These are phyloP conservation scores for Sparidentex hasta DNA, from an alignment of 2,797 vertebrate genomes.

Conservation along the genomic window DNA sequence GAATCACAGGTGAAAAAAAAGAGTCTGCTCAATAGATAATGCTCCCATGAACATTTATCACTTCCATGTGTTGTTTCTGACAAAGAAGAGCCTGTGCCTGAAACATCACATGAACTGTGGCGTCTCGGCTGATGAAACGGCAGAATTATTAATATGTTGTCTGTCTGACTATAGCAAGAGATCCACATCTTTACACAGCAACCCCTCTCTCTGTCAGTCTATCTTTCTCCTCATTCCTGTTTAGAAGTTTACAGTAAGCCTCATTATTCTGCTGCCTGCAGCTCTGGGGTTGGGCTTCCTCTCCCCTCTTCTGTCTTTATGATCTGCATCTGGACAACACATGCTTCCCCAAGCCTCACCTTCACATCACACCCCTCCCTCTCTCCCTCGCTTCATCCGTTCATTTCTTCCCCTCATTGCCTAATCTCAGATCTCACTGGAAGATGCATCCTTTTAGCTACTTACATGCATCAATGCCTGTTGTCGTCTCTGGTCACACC, in stretches of 20 bases:
- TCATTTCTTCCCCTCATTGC: slow-evolving; percentile 13
- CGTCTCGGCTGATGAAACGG: not conserved
- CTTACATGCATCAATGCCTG: not conserved
- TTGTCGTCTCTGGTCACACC: not conserved
- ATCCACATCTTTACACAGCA: not conserved
- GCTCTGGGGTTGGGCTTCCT: slow-evolving; percentile 52
- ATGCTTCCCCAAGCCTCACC: slow-evolving; percentile 72
- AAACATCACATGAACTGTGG: not conserved
- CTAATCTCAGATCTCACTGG: not conserved
- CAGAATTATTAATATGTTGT: slow-evolving; percentile 10
- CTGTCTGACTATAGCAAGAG: slow-evolving; percentile 1
- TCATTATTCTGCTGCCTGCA: slow-evolving; percentile 78
- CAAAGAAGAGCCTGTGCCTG: too few relatives aligned
- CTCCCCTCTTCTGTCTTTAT: slow-evolving; percentile 55
- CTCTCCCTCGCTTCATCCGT: slow-evolving; percentile 3
- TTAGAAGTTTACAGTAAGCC: slow-evolving; percentile 71
- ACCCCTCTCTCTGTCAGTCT: too few relatives aligned
- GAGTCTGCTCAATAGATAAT: too few relatives aligned
- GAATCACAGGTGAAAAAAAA: too few relatives aligned
- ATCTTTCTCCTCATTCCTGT: slow-evolving; percentile 19
- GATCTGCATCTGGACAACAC: slow-evolving; percentile 84
- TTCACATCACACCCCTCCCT: slow-evolving; percentile 42
- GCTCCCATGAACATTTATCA: too few relatives aligned
- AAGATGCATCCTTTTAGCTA: not conserved
- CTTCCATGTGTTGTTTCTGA: too few relatives aligned